These are phyloP conservation scores for Verasper variegatus DNA, from an alignment of 2,113 vertebrate species.

Conservation along the genomic window DNA sequence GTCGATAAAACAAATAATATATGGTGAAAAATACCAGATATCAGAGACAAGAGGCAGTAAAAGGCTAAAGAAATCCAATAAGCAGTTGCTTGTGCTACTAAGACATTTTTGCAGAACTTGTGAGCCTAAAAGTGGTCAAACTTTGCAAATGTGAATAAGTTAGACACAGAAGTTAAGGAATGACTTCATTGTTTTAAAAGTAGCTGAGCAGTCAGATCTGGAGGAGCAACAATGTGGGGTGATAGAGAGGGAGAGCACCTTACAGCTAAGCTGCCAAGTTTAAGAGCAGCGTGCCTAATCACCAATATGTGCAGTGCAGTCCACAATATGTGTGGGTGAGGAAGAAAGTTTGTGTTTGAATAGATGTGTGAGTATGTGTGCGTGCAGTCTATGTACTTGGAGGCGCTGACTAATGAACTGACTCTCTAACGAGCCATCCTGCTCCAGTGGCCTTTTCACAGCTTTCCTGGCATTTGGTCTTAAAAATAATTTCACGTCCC, in stretches of 20 bases:
- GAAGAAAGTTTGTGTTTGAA: constrained; percentile 50
- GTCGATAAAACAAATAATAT: constrained; percentile 1
- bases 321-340: constrained; percentile 30
- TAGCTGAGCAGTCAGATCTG: constrained; percentile 61
- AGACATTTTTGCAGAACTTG: constrained; percentile 20
- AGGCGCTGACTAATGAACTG: constrained; percentile 78
- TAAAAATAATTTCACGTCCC: constrained; percentile 86
- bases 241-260: constrained; percentile 47
- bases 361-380: constrained; percentile 20
- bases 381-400: constrained; percentile 29
- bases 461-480: constrained; percentile 83
- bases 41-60: background rate
- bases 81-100: background rate
- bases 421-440: constrained; percentile 76
- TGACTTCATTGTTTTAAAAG: constrained; percentile 39
- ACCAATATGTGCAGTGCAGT: constrained; percentile 25
- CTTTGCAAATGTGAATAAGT: constrained; percentile 25
- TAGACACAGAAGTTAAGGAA: constrained; percentile 5
- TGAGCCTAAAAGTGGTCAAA: background rate
- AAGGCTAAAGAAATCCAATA: background rate
- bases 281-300: constrained; percentile 48
- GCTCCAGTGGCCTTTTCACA: constrained; percentile 79
- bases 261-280: constrained; percentile 48
- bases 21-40: background rate
- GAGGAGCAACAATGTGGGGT: constrained; percentile 39